Evolutionary conservation across 2,113 vertebrate species (phyloP), one percentile per base, ranked within the genome.

Genomic region (Saccopteryx leptura): DNA sequence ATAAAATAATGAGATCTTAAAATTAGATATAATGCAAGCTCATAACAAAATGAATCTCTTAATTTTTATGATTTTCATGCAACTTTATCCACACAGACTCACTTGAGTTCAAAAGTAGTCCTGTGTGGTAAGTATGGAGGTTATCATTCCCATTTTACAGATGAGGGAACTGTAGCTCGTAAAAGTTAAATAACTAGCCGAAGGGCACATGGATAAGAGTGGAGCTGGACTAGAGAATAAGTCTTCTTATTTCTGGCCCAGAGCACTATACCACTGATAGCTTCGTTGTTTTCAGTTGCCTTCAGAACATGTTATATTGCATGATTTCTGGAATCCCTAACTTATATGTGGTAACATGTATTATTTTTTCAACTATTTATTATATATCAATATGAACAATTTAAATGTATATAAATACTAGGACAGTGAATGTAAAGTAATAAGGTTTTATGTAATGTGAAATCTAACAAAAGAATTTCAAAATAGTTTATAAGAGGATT

Each of bases 361-460:
- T 94, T 84, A 80, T 87, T 83, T 90, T 90, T 96, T 71, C 48
- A 96, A 66, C 72, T 81, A 39, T 72, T 95, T 85, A 75, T 93
- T 48, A 78, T 84, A 60, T 76, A 84, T 46, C 52, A 26, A 48
- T 69, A 56, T 75, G 84, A 96, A 86, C 17, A 92, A 52, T 63
- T 86, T 85, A 83, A 95, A 93, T 95, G 26, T 46, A 86, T 80
- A 13, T 88, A 95, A 92, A 76, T 83, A 74, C 23, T 60, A 56
- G 28, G n/a, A 58, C 12, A 7, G 54, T 75, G 21, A 85, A 19
- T 96, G 60, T 93, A 93, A 96, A 95, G 46, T 75, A 81, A 52
- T 95, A 87, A 89, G 48, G 88, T 66, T 97, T 94, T 93, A 78
- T 61, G 7, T 79, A 78, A 28, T 76, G 92, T 84, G 50, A 94